Percentiles rank a stretch among this genome's conserved stretches.
Evolutionary conservation across 1,140 invertebrate genomes (phyloP).

Genomic region (Dicyema japonicum): DNA sequence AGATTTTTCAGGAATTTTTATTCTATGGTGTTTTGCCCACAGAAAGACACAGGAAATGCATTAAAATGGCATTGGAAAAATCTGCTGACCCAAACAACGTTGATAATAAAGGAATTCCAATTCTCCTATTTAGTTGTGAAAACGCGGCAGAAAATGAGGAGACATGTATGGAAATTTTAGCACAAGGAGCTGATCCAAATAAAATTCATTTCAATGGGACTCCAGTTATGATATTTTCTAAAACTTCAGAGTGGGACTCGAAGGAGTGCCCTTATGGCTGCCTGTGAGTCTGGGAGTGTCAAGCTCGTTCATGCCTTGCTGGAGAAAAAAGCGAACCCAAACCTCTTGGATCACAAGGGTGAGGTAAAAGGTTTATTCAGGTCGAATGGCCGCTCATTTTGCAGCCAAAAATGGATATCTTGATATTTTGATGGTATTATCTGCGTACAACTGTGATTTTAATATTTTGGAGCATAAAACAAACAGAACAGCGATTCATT

Average conservation of each 20-base stretch:
- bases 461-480: constrained; percentile 11
- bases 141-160: constrained; percentile 13
- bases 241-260: constrained; percentile 11
- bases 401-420: constrained; percentile 13
- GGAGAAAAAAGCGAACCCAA: constrained; percentile 10
- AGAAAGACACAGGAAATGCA: constrained; percentile 13
- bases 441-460: constrained; percentile 16
- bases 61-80: constrained; percentile 12
- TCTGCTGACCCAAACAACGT: constrained; percentile 16
- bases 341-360: constrained; percentile 11
- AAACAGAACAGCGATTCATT: constrained; percentile 7
- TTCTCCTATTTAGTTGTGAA: constrained; percentile 15
- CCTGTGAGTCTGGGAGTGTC: constrained; percentile 11
- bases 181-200: constrained; percentile 16
- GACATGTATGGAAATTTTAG: constrained; percentile 11
- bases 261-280: constrained; percentile 15
- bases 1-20: constrained; percentile 11
- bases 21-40: constrained; percentile 17
- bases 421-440: constrained; percentile 8
- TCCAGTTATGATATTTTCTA: too few relatives aligned
- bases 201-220: too few relatives aligned
- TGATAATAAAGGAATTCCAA: constrained; percentile 12
- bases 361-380: too few relatives aligned
- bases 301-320: constrained; percentile 13
- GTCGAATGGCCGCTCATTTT: constrained; percentile 13